These are phyloP conservation scores for Macrosteles quadrilineatus DNA, from an alignment of 1,140 invertebrate genomes.

Conservation along the genomic window DNA sequence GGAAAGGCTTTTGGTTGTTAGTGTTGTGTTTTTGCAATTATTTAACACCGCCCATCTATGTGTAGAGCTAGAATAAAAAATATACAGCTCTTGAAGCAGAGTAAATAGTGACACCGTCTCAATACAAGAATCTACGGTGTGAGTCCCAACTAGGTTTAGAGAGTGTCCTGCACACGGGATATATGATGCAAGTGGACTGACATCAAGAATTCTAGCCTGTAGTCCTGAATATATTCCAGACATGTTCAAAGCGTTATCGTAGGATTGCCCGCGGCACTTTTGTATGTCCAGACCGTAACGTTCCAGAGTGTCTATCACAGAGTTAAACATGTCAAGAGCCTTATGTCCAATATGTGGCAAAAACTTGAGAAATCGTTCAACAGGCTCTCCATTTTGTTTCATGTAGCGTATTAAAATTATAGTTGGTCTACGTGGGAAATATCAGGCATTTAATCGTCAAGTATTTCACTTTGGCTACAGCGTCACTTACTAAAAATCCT, in stretches of 20 bases:
- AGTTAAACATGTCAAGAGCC: slow-evolving; percentile 9
- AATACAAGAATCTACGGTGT: slow-evolving; percentile 42
- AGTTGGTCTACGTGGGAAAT: slow-evolving; percentile 35
- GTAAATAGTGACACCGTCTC: slow-evolving; percentile 40
- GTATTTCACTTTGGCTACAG: too few species aligned
- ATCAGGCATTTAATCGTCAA: slow-evolving; percentile 41
- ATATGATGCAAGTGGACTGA: slow-evolving; percentile 41
- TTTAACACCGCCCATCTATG: slow-evolving; percentile 35
- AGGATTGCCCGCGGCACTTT: slow-evolving; percentile 40
- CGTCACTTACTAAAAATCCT: too few species aligned
- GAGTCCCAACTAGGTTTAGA: slow-evolving; percentile 45
- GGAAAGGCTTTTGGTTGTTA: slow-evolving; percentile 21
- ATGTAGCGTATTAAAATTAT: too few species aligned
- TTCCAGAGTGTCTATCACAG: slow-evolving; percentile 4
- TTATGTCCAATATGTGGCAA: slow-evolving; percentile 25
- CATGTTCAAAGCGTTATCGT: slow-evolving; percentile 45
- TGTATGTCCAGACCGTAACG: slow-evolving; percentile 22
- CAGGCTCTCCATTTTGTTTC: slow-evolving; percentile 25
- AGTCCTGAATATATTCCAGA: slow-evolving; percentile 42
- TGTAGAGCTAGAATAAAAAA: slow-evolving; percentile 41
- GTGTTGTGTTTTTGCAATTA: slow-evolving; percentile 4
- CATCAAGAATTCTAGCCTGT: slow-evolving; percentile 45
- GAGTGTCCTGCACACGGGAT: slow-evolving; percentile 46
- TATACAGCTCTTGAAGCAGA: slow-evolving; percentile 38
- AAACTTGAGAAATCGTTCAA: slow-evolving; percentile 29